Percentiles rank a stretch among this genome's conserved stretches.
These are phyloP conservation scores for Netta rufina DNA, from an alignment of 2,797 vertebrate species.

Conservation along the genomic window DNA sequence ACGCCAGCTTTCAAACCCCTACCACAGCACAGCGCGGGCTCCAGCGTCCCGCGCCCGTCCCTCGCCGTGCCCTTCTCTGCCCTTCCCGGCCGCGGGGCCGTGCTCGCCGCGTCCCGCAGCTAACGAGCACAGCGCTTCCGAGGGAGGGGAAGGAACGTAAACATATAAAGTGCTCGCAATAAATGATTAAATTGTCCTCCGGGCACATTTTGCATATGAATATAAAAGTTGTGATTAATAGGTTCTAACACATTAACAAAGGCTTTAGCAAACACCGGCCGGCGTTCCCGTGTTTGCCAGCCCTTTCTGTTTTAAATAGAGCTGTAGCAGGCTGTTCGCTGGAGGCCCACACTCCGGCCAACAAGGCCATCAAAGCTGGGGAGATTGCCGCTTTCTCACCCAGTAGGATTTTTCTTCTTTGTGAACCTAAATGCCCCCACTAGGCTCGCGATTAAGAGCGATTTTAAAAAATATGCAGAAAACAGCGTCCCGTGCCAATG, in stretches of 20 bases:
- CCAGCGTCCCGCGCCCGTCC: background rate
- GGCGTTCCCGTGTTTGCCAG: conserved; percentile 13
- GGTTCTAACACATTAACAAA: conserved; percentile 46
- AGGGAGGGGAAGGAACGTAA: conserved; percentile 15
- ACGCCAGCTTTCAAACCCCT: background rate
- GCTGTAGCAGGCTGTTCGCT: conserved; percentile 1
- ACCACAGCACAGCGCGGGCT: conserved; percentile 3
- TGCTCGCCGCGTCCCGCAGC: background rate
- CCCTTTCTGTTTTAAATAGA: conserved; percentile 53
- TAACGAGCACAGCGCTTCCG: conserved; percentile 2
- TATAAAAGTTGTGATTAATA: conserved; percentile 69
- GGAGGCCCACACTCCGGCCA: conserved; percentile 48
- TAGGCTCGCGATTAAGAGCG: conserved; percentile 37
- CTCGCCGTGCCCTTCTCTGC: background rate
- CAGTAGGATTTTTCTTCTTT: conserved; percentile 37
- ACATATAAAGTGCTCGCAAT: conserved; percentile 40
- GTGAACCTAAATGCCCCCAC: conserved; percentile 54
- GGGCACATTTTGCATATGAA: conserved; percentile 60
- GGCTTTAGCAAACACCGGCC: conserved; percentile 4
- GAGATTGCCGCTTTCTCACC: conserved; percentile 55
- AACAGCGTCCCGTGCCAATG: background rate
- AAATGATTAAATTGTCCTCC: conserved; percentile 65
- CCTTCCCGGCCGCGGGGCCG: background rate
- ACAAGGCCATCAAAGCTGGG: conserved; percentile 57
- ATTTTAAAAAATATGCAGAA: background rate